Evolutionary conservation across 2,888 invertebrate genomes (phyloP).

Genomic region (Oligia strigilis): DNA sequence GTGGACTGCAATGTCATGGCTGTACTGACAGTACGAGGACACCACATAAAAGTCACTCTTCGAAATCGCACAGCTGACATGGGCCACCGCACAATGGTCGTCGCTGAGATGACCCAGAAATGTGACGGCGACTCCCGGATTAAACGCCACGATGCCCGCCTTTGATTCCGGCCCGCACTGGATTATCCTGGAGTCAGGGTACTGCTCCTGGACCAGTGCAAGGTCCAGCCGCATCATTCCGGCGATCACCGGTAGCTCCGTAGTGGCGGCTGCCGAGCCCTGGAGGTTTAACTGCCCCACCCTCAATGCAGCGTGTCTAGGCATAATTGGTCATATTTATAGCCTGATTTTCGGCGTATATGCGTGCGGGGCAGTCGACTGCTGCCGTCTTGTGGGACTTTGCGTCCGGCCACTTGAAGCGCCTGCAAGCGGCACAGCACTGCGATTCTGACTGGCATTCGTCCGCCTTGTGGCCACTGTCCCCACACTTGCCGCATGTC

Average conservation of each 20-base stretch:
- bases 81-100: slow-evolving; percentile 12
- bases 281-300: slow-evolving; percentile 64
- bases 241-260: slow-evolving; percentile 53
- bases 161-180: not conserved
- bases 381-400: no score
- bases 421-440: no score
- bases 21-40: slow-evolving; percentile 18
- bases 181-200: slow-evolving; percentile 3
- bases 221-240: slow-evolving; percentile 49
- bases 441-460: no score
- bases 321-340: no score
- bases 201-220: slow-evolving; percentile 65
- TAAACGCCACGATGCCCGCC: not conserved
- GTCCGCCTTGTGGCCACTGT: no score
- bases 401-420: no score
- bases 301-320: not conserved
- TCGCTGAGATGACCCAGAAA: not conserved
- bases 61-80: not conserved
- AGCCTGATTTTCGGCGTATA: no score
- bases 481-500: no score
- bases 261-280: slow-evolving; percentile 54
- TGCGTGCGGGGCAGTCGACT: no score
- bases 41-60: not conserved
- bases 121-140: not conserved
- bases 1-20: not conserved